Evolutionary conservation across 2,888 invertebrate genomes (phyloP).

Genomic region (Leptinotarsa rubiginosa): DNA sequence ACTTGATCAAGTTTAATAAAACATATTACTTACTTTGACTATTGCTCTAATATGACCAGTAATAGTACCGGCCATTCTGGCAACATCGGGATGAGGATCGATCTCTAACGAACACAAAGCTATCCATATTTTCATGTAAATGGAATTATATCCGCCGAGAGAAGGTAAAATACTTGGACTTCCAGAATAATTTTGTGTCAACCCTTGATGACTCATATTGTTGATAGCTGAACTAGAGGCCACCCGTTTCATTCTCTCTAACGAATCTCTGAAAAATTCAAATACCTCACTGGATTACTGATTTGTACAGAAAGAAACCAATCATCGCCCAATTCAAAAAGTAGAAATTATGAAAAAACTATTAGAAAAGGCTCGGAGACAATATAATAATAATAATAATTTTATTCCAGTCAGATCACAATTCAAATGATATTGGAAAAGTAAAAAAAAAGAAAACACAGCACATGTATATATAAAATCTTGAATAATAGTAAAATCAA

Average conservation of each 20-base stretch:
- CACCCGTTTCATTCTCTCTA: slow-evolving; percentile 72
- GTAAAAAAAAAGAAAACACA: too few species aligned
- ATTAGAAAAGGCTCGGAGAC: slow-evolving; percentile 21
- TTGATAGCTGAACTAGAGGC: slow-evolving; percentile 79
- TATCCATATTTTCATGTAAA: slow-evolving; percentile 92
- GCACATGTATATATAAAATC: too few species aligned
- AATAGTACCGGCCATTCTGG: slow-evolving; percentile 81
- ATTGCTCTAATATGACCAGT: slow-evolving; percentile 83
- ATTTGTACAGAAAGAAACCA: too few species aligned
- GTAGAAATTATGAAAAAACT: slow-evolving; percentile 13
- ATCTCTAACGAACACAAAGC: slow-evolving; percentile 80
- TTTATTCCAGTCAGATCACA: too few species aligned
- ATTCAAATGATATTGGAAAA: too few species aligned
- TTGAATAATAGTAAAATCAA: too few species aligned
- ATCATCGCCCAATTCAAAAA: too few species aligned
- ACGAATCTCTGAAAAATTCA: slow-evolving; percentile 43
- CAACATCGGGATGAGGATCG: slow-evolving; percentile 90
- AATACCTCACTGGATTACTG: slow-evolving; percentile 28
- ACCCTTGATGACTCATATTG: slow-evolving; percentile 63
- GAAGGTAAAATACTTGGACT: slow-evolving; percentile 67
- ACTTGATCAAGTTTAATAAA: neutral
- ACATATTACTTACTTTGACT: slow-evolving; percentile 66
- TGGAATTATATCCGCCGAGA: slow-evolving; percentile 73
- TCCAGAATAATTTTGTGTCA: slow-evolving; percentile 44
- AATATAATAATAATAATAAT: too few species aligned